These are phyloP conservation scores for Tubiluchus corallicola DNA, from an alignment of 2,888 invertebrate genomes.

Conservation along the genomic window DNA sequence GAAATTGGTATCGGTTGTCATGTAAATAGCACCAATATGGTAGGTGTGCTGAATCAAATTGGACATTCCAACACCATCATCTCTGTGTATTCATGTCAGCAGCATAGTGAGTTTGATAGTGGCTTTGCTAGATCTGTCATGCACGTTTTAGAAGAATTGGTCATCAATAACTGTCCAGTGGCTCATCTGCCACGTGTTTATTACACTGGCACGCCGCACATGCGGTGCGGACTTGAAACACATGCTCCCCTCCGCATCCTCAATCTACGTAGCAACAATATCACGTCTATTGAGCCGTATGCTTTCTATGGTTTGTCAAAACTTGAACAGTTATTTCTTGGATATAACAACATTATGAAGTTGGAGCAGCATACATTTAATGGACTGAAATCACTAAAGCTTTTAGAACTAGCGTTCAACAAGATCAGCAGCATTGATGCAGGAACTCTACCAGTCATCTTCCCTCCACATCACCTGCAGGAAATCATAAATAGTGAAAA, in stretches of 20 bases:
- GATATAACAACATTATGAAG: not conserved
- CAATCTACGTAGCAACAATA: slow-evolving; percentile 3
- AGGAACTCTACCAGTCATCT: not conserved
- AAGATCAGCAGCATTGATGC: not conserved
- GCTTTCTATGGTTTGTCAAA: not conserved
- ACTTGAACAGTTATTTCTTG: not conserved
- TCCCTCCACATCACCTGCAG: not conserved
- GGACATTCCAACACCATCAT: not conserved
- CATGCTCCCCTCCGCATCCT: not conserved
- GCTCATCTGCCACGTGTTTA: not conserved
- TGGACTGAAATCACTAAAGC: not conserved
- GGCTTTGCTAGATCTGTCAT: not conserved
- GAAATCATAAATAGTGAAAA: not conserved
- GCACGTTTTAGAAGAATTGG: not conserved
- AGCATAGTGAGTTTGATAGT: not conserved
- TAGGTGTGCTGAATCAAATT: not conserved
- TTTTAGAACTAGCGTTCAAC: not conserved
- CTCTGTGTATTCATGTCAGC: not conserved
- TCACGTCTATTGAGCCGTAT: not conserved
- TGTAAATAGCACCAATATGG: not conserved
- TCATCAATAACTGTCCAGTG: not conserved
- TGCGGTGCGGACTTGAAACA: not conserved
- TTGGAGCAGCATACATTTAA: not conserved
- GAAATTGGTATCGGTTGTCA: slow-evolving; percentile 1
- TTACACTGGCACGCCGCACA: not conserved